A percentile compares a stretch with the other conserved stretches of the same genome.
Conservation (phyloP, 2,113 vertebrate genomes). For the Acinonyx jubatus region DNA sequence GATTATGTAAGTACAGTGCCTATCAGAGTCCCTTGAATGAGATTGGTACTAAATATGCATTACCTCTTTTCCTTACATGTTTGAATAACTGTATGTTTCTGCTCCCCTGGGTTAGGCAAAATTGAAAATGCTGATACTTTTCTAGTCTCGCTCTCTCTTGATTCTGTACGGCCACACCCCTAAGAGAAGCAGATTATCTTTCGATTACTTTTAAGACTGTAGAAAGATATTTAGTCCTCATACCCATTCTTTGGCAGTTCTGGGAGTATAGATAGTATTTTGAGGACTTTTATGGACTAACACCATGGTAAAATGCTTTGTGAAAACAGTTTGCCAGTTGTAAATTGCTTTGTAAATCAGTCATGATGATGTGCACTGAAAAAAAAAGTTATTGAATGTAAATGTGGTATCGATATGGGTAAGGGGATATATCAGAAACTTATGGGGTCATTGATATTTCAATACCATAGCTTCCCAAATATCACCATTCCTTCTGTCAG, state of each 20-base stretch:
- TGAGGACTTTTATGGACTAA: not conserved
- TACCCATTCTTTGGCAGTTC: not conserved
- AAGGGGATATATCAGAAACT: not conserved
- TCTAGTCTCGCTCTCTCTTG: not conserved
- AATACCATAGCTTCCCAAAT: not conserved
- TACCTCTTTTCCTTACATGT: not conserved
- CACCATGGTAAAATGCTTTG: not conserved
- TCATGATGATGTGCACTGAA: not conserved
- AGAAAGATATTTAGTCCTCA: not conserved
- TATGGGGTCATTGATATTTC: not conserved
- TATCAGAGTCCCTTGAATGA: not conserved
- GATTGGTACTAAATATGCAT: not conserved
- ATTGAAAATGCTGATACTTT: not conserved
- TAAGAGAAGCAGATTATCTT: not conserved
- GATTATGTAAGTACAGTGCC: not conserved
- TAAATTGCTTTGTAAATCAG: not conserved
- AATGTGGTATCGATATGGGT: not conserved
- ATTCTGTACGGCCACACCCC: not conserved
- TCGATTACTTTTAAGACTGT: not conserved
- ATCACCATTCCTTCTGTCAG: rapidly evolving
- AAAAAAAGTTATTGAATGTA: conserved; percentile 8
- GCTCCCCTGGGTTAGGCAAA: not conserved
- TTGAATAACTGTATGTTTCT: not conserved
- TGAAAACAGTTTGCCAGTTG: not conserved
- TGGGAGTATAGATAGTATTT: not conserved